These are phyloP conservation scores for Pentamera pediparva DNA, from an alignment of 53 echinoderm and acorn worm species.

Conservation along the genomic window DNA sequence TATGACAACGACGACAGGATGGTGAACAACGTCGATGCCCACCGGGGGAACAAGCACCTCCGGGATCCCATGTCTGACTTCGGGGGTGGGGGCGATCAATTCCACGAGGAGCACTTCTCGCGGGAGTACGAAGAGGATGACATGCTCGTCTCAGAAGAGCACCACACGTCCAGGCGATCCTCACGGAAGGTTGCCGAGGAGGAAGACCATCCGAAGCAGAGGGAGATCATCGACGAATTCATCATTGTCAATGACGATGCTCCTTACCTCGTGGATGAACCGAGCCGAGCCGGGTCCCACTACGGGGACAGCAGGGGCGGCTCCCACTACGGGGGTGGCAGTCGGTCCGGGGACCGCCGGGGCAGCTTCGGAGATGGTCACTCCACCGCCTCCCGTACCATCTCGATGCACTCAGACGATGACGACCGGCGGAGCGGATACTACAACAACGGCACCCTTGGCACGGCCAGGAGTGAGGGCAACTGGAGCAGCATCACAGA, in stretches of 20 bases:
- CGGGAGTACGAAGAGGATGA: constrained; percentile 15
- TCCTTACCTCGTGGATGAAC: background rate
- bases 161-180: background rate
- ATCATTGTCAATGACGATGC: constrained; percentile 3
- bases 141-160: constrained; percentile 21
- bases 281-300: background rate
- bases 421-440: background rate
- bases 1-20: background rate
- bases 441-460: constrained; percentile 2
- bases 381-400: constrained; percentile 31
- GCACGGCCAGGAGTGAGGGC: background rate
- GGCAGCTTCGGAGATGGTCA: constrained; percentile 32
- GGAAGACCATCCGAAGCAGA: constrained; percentile 1
- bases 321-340: background rate
- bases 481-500: constrained; percentile 26
- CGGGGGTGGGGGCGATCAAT: constrained; percentile 12
- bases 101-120: background rate
- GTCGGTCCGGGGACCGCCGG: constrained; percentile 1
- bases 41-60: background rate
- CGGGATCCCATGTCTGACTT: constrained; percentile 24
- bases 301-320: background rate
- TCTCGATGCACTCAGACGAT: constrained; percentile 41
- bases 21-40: background rate
- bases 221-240: background rate
- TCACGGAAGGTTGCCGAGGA: background rate